These are phyloP conservation scores for Scelioninae gen. 2 DNA, from an alignment of 2,888 invertebrate genomes.

Conservation along the genomic window DNA sequence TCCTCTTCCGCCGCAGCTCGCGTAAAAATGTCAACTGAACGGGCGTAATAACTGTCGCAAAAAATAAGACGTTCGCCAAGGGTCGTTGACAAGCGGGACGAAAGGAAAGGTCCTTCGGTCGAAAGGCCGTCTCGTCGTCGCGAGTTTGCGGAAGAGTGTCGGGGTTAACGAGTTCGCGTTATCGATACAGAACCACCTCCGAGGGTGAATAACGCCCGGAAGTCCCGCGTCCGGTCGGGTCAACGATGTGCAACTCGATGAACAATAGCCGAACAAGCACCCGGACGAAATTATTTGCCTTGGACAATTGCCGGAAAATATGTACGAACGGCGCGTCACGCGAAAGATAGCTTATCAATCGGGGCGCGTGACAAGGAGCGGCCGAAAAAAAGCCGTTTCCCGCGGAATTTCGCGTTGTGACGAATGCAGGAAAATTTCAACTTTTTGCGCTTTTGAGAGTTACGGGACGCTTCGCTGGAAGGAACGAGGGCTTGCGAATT, in stretches of 20 bases:
- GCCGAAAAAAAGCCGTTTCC: slow-evolving; percentile 17
- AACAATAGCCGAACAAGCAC: slow-evolving; percentile 31
- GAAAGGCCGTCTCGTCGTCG: slow-evolving; percentile 14
- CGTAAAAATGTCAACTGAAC: slow-evolving; percentile 15
- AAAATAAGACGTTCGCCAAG: slow-evolving; percentile 22
- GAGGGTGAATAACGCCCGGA: slow-evolving; percentile 29
- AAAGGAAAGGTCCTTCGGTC: no score
- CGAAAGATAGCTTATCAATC: slow-evolving; percentile 34
- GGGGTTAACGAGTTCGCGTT: slow-evolving; percentile 35
- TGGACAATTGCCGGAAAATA: slow-evolving; percentile 33
- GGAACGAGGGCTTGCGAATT: no score
- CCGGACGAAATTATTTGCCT: slow-evolving; percentile 29
- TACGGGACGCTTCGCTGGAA: no score
- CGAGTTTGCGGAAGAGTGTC: slow-evolving; percentile 7
- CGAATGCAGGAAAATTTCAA: no score
- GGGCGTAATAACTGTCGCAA: slow-evolving; percentile 23
- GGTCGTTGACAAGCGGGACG: slow-evolving; percentile 11
- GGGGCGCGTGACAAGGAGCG: background rate
- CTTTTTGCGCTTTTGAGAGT: no score
- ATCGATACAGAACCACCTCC: slow-evolving; percentile 23
- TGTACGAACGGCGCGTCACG: slow-evolving; percentile 28
- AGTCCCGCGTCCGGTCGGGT: slow-evolving; percentile 6
- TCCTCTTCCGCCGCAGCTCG: background rate
- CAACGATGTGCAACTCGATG: slow-evolving; percentile 30
- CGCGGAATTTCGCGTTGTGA: no score